Evolutionary conservation across 2,797 vertebrate species (phyloP), one percentile per base, ranked within the genome.

Genomic region (Pseudocheirus occidentalis): DNA sequence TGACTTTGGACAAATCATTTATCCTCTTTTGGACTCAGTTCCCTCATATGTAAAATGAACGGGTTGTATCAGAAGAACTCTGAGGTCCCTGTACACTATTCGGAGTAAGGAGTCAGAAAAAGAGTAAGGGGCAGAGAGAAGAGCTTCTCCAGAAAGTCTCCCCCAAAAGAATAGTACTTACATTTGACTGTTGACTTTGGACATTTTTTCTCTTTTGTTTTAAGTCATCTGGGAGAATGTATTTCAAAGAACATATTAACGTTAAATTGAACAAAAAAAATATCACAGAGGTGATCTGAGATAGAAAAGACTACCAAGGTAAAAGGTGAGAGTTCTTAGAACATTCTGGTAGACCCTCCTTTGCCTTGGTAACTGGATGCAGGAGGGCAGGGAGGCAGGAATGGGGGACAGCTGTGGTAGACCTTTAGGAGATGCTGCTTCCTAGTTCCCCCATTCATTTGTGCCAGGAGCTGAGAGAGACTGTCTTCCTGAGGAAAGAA

Each of bases 201-300:
- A 92, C 66, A 53, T 66, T n/a, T 28, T 52, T 92, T 94, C 95
- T 46, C 16, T 62, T 90, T 59, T 89, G 59, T 93, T 94, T 91
- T 34, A 0, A 0, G 2, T 52, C 52, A 91, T 46, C 90, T 59
- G 89, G 95, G n/a, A 90, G 50, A 91, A 95, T 73, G 90, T 52
- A 31, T 96, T 97, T 97, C 92, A 95, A 96, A 94, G 94, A 91
- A 81, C 96, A 96, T 95, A 81, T 18, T 0, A 40, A n/a, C 91
- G 31, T 40, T 1, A 28, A 53, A 27, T 28, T 91, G 95, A 97
- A 93, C 95, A 90, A 97, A 95, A 93, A 58, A 96, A 95, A 95
- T 94, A 95, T 94, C 89, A 94, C 92, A 93, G 62, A 96, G 94
- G 94, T 73, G 91, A 90, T 81, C 91, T 81, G 94, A 95, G 55